Base-by-base conservation (phyloP, 1,140 invertebrate genomes). In the Armadillidium nasatum region DNA sequence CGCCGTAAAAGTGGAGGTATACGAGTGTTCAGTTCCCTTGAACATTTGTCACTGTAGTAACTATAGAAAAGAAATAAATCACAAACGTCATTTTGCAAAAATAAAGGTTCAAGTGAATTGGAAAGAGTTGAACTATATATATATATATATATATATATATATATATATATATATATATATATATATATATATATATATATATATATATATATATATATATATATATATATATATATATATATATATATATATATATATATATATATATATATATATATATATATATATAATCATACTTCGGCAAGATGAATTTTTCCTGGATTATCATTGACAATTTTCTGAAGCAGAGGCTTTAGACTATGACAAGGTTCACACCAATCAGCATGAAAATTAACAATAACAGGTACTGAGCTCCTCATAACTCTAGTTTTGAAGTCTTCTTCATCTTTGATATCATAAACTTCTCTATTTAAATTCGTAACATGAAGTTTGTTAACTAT, bases 351-450 rank as follows among this genome's bases (percentile, higher is more conserved):
- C 22, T 72, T 80, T 46, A 82, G 78, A 11, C 77, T 79, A n/a
- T 81, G 80, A 54, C 82, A 82, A n/a, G 82, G 82, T 60, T 82
- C 82, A 71, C 82, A 82, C 82, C 82, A 82, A 15, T 79, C 78
- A 44, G 82, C 82, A 70, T 79, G 78, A 76, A 82, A 82, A 71
- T 82, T 82, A 7, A 82, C 81, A 54, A 82, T 79, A 7, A 82
- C 82, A 11, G 82, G 82, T 4, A 79, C 70, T 4, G 71, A 23
- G 43, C 76, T 79, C 43, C 74, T 75, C 73, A 82, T 79, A 21
- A 82, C 82, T 60, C 79, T 78, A 22, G 77, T 69, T 74, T 82
- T 78, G 73, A 82, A 82, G 60, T 82, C 82, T 33, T 80, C 81
- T 72, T 79, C 77, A 68, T 68, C 77, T 6, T 76, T 54, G 70